Evolutionary conservation across 2,797 vertebrate species (phyloP), one percentile per base, ranked within the genome.

Genomic region (Myioborus melanocephalus): DNA sequence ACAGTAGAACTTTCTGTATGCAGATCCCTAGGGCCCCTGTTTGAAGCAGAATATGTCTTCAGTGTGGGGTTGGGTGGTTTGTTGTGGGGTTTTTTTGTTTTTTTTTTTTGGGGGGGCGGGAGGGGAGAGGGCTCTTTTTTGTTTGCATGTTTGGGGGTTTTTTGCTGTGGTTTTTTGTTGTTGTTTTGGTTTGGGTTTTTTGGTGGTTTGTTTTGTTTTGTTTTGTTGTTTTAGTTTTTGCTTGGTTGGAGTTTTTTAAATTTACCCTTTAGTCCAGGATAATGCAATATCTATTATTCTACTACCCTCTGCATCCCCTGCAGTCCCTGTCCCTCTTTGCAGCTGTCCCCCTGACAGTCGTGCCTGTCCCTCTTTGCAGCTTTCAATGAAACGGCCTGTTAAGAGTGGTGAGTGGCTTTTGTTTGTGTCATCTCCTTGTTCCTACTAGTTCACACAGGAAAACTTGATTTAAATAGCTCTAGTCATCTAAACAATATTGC

Each of bases 11-110:
- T 61, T 81, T 90, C 43, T 87, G 60, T 46, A 52, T 46, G 35
- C 71, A 41, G 24, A 34, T 17, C 69, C 46, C n/a, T 60, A 6
- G 1, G 1, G 37, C 72, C 32, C n/a, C 32, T 63, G 20, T 66
- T 77, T 56, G 69, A 83, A 85, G 41, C 27, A 53, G 53, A 71
- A n/a, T 66, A 28, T 1, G 2, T 70, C 32, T 53, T 72, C 2
- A 4, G 2, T 4, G 22, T 32, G 13, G 20, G 12, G 3, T 2
- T 12, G 30, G 7, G 14, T 21, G 28, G 7, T 14, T 23, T 4
- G 32, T 23, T 32, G 19, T 53, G 47, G 37, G 37, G 9, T 50
- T 2, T 23, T 47, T 23, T 46, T 12, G 46, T 22, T 3, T 24
- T 14, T 14, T 14, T 14, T 32, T 53, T 32, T 20, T 4, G 6